phyloP scores from a whole-genome alignment of 2,888 invertebrate species.

The Argyresthia albistria region DNA sequence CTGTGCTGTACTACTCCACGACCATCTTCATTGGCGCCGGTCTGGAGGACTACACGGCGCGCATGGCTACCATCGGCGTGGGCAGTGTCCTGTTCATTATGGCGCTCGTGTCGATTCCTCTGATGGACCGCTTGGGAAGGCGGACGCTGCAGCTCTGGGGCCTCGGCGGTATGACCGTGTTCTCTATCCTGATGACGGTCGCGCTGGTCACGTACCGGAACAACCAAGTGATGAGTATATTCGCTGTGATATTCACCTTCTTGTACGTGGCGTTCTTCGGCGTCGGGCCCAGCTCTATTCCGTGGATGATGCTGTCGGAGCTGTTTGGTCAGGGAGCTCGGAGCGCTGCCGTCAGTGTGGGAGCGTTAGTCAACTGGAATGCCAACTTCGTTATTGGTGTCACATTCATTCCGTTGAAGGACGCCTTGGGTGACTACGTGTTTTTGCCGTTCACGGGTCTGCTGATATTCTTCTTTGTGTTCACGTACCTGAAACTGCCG shows the following conservation, averaged over 20 bases:
- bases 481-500: constrained; percentile 59
- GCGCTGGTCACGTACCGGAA: constrained; percentile 55
- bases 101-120: constrained; percentile 82
- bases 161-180: constrained; percentile 80
- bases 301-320: constrained; percentile 68
- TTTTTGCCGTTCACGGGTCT: constrained; percentile 61
- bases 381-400: constrained; percentile 67
- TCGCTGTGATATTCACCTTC: constrained; percentile 61
- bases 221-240: constrained; percentile 55
- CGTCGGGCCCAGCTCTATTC: constrained; percentile 65
- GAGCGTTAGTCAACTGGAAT: constrained; percentile 64
- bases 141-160: constrained; percentile 80
- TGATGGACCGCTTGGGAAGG: constrained; percentile 81
- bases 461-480: constrained; percentile 54
- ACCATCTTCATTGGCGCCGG: constrained; percentile 76
- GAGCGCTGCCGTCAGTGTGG: constrained; percentile 62
- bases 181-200: constrained; percentile 78
- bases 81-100: constrained; percentile 80
- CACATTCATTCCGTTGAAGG: constrained; percentile 49
- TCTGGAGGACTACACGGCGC: constrained; percentile 68
- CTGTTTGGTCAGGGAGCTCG: constrained; percentile 62
- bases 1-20: constrained; percentile 81
- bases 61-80: constrained; percentile 79
- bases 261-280: constrained; percentile 65
- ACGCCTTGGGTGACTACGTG: constrained; percentile 46